These are phyloP conservation scores for Monoplex corrugatus DNA, from an alignment of 2,888 invertebrate genomes.

Conservation along the genomic window DNA sequence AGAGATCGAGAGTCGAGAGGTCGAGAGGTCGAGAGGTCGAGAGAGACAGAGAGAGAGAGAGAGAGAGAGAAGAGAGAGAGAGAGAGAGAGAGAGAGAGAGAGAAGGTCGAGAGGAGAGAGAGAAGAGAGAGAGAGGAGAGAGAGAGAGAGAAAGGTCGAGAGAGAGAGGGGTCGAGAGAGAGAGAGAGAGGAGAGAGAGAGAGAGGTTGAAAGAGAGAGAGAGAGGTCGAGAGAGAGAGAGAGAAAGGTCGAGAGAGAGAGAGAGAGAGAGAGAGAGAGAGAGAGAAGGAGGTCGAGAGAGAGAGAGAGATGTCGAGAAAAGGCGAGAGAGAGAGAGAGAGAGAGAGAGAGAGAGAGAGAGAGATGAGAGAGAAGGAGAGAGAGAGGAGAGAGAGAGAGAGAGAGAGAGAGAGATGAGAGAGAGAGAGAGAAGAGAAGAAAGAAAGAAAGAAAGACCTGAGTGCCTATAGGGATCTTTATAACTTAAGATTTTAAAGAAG, in stretches of 20 bases:
- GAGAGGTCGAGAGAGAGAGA: neutral
- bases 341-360: neutral
- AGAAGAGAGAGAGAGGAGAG: neutral
- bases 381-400: neutral
- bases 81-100: neutral
- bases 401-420: neutral
- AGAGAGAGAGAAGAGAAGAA: too few species aligned
- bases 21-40: too few species aligned
- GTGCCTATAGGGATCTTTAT: neutral
- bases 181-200: neutral
- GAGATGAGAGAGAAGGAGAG: conserved; percentile 16
- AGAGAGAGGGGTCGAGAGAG: neutral
- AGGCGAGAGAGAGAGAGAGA: neutral
- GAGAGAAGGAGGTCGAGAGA: neutral
- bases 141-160: neutral
- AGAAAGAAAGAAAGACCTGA: too few species aligned
- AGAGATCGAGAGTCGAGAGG: too few species aligned
- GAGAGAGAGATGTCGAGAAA: conserved; percentile 6
- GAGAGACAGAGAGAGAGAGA: too few species aligned
- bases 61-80: too few species aligned
- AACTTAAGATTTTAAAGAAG: too few species aligned
- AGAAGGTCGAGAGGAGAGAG: neutral
- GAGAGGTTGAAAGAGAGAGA: neutral
- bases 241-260: neutral
- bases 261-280: neutral